Evolutionary conservation across 2,888 invertebrate species (phyloP), one percentile per base, ranked within the genome.

Genomic region (Gordius sp.): DNA sequence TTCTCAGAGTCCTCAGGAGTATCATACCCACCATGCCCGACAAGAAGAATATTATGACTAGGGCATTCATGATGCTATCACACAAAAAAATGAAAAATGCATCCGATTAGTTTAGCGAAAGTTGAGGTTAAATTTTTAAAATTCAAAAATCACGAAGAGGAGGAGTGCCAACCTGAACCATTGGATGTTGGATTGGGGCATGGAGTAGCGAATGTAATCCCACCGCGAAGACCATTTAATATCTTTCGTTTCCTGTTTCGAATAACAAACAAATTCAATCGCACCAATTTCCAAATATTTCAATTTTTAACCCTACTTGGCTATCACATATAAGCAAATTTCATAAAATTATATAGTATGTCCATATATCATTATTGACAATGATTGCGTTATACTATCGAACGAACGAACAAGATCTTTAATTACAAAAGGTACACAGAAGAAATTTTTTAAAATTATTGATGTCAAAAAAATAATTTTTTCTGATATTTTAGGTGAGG

Each of bases 1-100:
- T 87, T 69, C 97, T 91, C 60, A 97, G 73, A 0, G 93, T 97
- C 60, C 93, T 75, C 62, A 97, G 71, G 71, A 97, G 76, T 65
- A 97, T 97, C 93, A 97, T 97, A 27, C 91, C 93, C 18, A 97
- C 89, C 93, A 97, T 97, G 62, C 93, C 97, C 62, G 89, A 86
- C 23, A 97, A 73, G 72, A 97, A 97, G 39, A 74, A 64, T 4
- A 74, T 73, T 63, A 97, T 97, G 58, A 97, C 87, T 64, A 97
- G 73, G 0, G 91, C 91, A 71, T 97, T 97, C 60, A 97, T 74
- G 65, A 97, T 97, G 62, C 87, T 89, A 66, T 62, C 68, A 65
- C 63, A 65, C 57, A 65, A 58, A 24, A 62, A 16, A 47, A 47
- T 47, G 8, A 47, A 23, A 23, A 47, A 33, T 13, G n/a, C 8